Percentiles rank a stretch among this genome's conserved stretches.
phyloP scores from a whole-genome alignment of 2,113 vertebrate genomes.

The Junco hyemalis region DNA sequence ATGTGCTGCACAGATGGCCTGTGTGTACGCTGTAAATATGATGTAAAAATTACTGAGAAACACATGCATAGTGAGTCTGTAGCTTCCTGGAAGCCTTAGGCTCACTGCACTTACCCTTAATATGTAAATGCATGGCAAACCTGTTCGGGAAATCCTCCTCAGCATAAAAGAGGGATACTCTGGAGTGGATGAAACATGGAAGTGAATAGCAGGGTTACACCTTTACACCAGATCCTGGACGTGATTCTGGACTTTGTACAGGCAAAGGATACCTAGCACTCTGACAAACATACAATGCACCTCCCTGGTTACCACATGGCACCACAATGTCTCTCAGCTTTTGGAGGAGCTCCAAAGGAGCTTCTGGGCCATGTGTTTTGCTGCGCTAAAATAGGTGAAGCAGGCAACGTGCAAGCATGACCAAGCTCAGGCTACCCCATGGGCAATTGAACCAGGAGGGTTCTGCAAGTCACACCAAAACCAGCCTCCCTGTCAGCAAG shows the following conservation, averaged over 20 bases:
- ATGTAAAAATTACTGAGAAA: constrained; percentile 61
- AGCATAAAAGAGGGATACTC: not conserved
- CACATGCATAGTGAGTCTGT: constrained; percentile 34
- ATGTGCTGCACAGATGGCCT: constrained; percentile 64
- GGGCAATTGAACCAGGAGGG: not conserved
- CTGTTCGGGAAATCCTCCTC: constrained; percentile 15
- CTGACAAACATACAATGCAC: accelerated
- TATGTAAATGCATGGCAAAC: not conserved
- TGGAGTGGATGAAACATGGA: not conserved
- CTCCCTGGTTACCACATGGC: not conserved
- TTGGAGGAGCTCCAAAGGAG: not conserved
- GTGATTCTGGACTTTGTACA: not conserved
- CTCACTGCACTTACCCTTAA: constrained; percentile 1
- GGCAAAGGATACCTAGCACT: not conserved
- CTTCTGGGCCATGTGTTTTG: not conserved
- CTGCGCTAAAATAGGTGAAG: not conserved
- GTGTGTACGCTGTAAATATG: constrained; percentile 38
- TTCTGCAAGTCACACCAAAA: not conserved
- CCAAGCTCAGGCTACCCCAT: not conserved
- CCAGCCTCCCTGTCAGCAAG: not conserved
- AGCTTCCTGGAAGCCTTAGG: constrained; percentile 54
- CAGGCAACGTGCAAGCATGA: not conserved
- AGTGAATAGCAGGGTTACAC: not conserved
- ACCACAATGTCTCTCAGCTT: not conserved
- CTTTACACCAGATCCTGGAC: not conserved